phyloP scores from a whole-genome alignment of 2,797 vertebrate genomes.

The Cynopterus sphinx region DNA sequence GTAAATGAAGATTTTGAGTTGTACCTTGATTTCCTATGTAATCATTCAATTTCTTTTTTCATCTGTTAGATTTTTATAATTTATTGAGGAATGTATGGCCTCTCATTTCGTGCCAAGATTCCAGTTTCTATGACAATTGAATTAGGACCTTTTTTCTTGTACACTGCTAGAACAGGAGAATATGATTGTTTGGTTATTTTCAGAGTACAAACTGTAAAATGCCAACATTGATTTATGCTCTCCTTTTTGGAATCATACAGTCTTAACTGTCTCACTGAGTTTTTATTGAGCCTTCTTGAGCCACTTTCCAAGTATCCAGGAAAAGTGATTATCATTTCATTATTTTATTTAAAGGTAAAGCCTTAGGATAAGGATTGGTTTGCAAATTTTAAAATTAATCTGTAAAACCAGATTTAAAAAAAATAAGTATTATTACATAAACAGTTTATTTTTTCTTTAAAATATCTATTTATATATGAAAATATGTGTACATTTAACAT shows the following conservation, averaged over 20 bases:
- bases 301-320: slow-evolving; percentile 52
- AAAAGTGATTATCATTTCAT: slow-evolving; percentile 17
- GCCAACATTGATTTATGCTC: slow-evolving; percentile 56
- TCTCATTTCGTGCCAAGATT: neutral
- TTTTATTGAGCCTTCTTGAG: slow-evolving; percentile 64
- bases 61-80: slow-evolving; percentile 47
- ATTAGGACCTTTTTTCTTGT: neutral
- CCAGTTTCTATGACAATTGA: neutral
- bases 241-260: slow-evolving; percentile 58
- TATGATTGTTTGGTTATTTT: neutral
- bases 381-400: neutral
- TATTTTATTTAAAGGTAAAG: neutral
- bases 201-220: neutral
- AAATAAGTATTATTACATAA: neutral
- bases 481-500: neutral
- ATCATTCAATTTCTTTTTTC: neutral
- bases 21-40: neutral
- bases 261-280: slow-evolving; percentile 45
- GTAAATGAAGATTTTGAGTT: neutral
- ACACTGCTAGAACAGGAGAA: neutral
- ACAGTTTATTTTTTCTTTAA: neutral
- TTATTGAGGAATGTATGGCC: slow-evolving; percentile 18
- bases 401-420: slow-evolving; percentile 2
- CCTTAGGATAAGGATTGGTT: neutral
- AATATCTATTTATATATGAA: neutral